A percentile compares a stretch with the other conserved stretches of the same genome.
These are phyloP conservation scores for Atethmia centrago DNA, from an alignment of 2,888 invertebrate species.

Conservation along the genomic window DNA sequence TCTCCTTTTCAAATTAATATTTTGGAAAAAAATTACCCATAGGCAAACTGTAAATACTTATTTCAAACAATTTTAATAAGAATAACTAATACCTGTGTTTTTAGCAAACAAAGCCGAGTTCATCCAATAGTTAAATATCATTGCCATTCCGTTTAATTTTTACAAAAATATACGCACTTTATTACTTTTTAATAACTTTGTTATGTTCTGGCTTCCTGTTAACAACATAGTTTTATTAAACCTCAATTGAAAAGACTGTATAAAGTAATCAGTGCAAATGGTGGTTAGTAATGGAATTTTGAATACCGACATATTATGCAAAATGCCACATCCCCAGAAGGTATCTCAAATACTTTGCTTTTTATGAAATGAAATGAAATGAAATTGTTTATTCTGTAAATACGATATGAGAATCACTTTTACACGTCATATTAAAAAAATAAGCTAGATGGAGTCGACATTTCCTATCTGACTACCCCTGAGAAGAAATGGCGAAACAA, in stretches of 20 bases:
- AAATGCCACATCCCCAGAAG: too few relatives aligned
- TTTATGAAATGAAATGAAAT: too few relatives aligned
- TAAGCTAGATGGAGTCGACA: too few relatives aligned
- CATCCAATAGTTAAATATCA: not conserved
- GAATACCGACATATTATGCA: not conserved
- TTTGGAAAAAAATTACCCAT: too few relatives aligned
- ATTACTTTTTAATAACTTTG: conserved; percentile 50
- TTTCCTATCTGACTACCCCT: too few relatives aligned
- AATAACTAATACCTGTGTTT: not conserved
- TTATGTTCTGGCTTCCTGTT: conserved; percentile 33
- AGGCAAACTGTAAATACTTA: not conserved
- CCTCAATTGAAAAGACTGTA: not conserved
- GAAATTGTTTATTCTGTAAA: too few relatives aligned
- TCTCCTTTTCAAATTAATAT: not conserved
- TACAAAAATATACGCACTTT: conserved; percentile 30
- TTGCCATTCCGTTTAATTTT: conserved; percentile 29
- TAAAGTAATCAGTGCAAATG: not conserved
- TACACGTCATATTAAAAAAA: too few relatives aligned
- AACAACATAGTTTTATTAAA: not conserved
- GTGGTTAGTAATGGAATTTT: not conserved
- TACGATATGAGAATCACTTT: too few relatives aligned
- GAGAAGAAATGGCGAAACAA: too few relatives aligned
- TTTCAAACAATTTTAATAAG: not conserved
- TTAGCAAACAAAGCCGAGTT: not conserved
- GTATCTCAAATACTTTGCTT: too few relatives aligned